These are phyloP conservation scores for Meiosimyza decipiens DNA, from an alignment of 2,888 invertebrate genomes.

Conservation along the genomic window DNA sequence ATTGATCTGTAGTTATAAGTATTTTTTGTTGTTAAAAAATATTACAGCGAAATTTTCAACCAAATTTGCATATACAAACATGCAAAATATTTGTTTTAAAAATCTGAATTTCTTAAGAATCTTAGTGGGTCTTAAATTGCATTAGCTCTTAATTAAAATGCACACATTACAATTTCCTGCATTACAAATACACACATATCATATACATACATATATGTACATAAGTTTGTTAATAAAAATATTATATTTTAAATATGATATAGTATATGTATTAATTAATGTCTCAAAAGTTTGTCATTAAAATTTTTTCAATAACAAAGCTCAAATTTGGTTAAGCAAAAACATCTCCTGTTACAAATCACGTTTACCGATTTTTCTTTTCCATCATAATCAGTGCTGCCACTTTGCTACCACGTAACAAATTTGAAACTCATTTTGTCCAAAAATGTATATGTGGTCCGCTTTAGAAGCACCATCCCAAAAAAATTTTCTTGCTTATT, in stretches of 20 bases:
- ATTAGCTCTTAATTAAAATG: too few relatives aligned
- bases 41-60: conserved; percentile 15
- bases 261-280: not conserved
- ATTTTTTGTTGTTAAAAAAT: conserved; percentile 5
- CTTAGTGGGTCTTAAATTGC: too few relatives aligned
- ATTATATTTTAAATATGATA: too few relatives aligned
- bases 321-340: not conserved
- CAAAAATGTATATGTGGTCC: too few relatives aligned
- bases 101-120: not conserved
- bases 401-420: too few relatives aligned
- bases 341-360: conserved; percentile 20
- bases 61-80: conserved; percentile 33
- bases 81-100: conserved; percentile 25
- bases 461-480: too few relatives aligned
- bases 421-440: too few relatives aligned
- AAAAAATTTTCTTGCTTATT: too few relatives aligned
- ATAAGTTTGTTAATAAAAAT: too few relatives aligned
- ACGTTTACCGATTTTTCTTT: conserved; percentile 7
- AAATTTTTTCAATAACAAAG: not conserved
- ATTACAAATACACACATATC: too few relatives aligned
- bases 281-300: conserved; percentile 23
- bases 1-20: conserved; percentile 22
- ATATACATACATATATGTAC: too few relatives aligned
- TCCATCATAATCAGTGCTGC: not conserved
- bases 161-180: too few relatives aligned